Base-by-base conservation (phyloP, 2,888 invertebrate species). In the Dimorphilus gyrociliatus region DNA sequence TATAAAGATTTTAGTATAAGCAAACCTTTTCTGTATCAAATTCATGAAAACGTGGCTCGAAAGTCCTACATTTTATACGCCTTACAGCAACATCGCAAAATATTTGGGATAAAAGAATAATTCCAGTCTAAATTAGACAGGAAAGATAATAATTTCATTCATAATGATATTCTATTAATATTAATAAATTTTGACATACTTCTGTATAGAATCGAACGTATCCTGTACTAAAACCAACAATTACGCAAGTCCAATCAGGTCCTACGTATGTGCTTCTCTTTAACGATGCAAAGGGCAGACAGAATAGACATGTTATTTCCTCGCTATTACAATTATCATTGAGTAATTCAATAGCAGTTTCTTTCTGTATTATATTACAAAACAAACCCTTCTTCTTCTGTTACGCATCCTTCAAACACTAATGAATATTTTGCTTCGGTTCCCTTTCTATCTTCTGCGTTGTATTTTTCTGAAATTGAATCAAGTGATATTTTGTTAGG, bases 231-330 rank as follows among this genome's bases (percentile, higher is more conserved):
- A 81, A 78, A 10, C 90, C 92, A 34, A 85, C 71, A 36, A 78
- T 73, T 36, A 90, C 71, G 55, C 85, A 86, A 10, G 84, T 86
- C 90, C 90, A 92, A 57, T 92, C 90, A 16, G 81, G 75, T 4
- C 74, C 75, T 52, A 75, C 68, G 25, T 69, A 67, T 10, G 67
- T 63, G 37, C 68, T 68, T 30, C 60, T 55, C 48, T 57, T 61
- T 37, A 58, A 58, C 25, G 55, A 57, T 27, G 59, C 59, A 30
- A 60, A 39, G 12, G 60, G 57, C 16, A 61, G 37, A 45, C 56
- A 58, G 25, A 58, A 27, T 10, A 60, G 27, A 18, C 50, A 47
- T 16, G 55, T 54, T 3, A 60, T 45, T 32, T 40, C 39, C 46
- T 75, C 36, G 71, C 74, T 64, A 47, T 27, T 47, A 52, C 36